Evolutionary conservation across 2,113 vertebrate genomes (phyloP).

Genomic region (Semicossyphus pulcher): DNA sequence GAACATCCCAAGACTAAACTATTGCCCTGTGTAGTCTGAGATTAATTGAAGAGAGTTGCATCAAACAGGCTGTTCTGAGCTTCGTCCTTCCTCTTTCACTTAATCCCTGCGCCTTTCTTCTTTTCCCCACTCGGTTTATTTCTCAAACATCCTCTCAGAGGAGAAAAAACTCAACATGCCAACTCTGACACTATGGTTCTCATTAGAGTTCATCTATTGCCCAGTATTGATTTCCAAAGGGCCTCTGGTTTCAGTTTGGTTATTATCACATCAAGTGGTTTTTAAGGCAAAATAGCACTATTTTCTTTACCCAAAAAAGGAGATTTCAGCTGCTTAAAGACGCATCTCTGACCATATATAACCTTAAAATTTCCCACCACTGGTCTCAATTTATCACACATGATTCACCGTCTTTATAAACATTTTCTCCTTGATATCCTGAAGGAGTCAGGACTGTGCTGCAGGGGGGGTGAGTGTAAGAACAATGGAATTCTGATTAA

Average conservation of each 20-base stretch:
- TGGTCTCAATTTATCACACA: constrained; percentile 6
- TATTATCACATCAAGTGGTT: neutral
- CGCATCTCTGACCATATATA: neutral
- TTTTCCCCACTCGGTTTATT: no score
- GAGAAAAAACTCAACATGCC: neutral
- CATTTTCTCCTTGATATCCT: constrained; percentile 9
- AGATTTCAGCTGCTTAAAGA: no score
- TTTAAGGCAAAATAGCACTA: neutral
- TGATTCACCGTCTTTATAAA: constrained; percentile 42
- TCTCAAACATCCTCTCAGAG: neutral
- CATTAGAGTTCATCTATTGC: neutral
- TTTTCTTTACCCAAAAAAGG: constrained; percentile 25
- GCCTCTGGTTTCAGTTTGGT: constrained; percentile 6
- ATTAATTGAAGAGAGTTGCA: constrained; percentile 12
- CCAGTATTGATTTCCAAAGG: neutral
- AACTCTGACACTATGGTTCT: neutral
- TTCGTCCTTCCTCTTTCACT: neutral
- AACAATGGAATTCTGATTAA: constrained; percentile 42
- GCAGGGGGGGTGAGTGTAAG: constrained; percentile 1
- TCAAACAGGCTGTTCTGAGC: neutral
- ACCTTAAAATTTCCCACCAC: constrained; percentile 3
- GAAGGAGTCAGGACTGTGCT: neutral
- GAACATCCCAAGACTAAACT: neutral
- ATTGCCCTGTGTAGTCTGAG: neutral
- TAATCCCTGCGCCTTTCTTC: neutral